Evolutionary conservation across 2,888 invertebrate genomes (phyloP).

Genomic region (Ectemnius continuus): DNA sequence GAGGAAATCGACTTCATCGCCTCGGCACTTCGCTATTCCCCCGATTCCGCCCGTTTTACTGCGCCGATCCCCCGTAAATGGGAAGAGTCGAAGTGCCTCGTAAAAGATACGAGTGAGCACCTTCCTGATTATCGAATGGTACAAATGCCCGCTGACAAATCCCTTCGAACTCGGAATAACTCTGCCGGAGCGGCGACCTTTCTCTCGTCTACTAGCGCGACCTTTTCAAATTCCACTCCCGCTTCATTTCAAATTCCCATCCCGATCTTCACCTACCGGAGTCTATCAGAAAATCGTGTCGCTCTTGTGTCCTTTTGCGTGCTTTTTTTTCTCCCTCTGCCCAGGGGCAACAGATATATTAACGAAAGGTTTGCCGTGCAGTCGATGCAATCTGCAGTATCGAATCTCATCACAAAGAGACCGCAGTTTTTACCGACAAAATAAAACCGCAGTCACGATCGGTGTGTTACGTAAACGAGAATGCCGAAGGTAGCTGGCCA

Average conservation of each 20-base stretch:
- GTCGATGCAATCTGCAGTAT: background rate
- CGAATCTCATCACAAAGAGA: slow-evolving; percentile 14
- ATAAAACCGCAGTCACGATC: background rate
- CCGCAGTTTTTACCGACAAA: background rate
- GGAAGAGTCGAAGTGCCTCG: slow-evolving; percentile 46
- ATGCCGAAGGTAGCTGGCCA: too few species aligned
- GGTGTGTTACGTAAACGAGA: too few species aligned
- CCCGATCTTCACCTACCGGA: too few species aligned
- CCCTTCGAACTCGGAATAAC: slow-evolving; percentile 23
- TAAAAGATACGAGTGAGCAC: slow-evolving; percentile 49
- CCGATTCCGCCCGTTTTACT: slow-evolving; percentile 64
- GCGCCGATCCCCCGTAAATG: slow-evolving; percentile 59
- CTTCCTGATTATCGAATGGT: slow-evolving; percentile 20
- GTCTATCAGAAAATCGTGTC: too few species aligned
- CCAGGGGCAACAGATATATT: too few species aligned
- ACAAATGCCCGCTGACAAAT: slow-evolving; percentile 25
- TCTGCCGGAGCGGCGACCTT: slow-evolving; percentile 32
- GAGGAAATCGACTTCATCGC: slow-evolving; percentile 38
- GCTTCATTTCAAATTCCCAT: background rate
- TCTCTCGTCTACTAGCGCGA: background rate
- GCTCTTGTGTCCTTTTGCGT: too few species aligned
- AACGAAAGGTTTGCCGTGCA: background rate
- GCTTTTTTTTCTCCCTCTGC: too few species aligned
- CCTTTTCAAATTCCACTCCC: background rate
- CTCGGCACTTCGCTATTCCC: slow-evolving; percentile 37